Conservation (phyloP, 2,113 vertebrate genomes). For the Pogonocichla stellata region DNA sequence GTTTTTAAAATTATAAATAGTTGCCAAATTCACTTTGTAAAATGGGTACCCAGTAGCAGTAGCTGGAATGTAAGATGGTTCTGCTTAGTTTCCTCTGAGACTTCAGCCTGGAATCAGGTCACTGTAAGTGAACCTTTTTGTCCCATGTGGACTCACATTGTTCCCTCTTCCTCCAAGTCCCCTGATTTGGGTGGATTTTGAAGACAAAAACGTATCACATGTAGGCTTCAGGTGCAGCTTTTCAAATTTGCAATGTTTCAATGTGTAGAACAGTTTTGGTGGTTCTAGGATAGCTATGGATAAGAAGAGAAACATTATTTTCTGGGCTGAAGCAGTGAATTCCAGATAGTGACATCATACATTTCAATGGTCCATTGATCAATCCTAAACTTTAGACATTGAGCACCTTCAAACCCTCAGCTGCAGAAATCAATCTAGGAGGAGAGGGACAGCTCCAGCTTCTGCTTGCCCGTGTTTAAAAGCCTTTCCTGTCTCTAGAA, state of each 20-base stretch:
- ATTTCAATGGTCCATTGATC: not conserved
- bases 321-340: not conserved
- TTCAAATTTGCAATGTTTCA: not conserved
- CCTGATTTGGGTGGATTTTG: not conserved
- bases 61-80: not conserved
- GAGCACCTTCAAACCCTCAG: not conserved
- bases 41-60: not conserved
- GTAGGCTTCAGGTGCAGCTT: not conserved
- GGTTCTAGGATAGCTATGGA: not conserved
- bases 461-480: not conserved
- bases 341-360: not conserved
- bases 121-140: not conserved
- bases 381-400: not conserved
- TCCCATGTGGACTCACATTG: not conserved
- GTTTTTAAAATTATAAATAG: not conserved
- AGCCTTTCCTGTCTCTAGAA: not conserved
- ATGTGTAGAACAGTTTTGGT: not conserved
- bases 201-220: not conserved
- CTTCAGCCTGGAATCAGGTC: not conserved
- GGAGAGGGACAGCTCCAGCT: not conserved
- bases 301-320: not conserved
- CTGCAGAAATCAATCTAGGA: not conserved
- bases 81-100: not conserved
- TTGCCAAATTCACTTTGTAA: not conserved
- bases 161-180: not conserved